Percentiles rank a stretch among this genome's conserved stretches.
Evolutionary conservation across 2,113 vertebrate genomes (phyloP).

Genomic region (Pelusios castaneus): DNA sequence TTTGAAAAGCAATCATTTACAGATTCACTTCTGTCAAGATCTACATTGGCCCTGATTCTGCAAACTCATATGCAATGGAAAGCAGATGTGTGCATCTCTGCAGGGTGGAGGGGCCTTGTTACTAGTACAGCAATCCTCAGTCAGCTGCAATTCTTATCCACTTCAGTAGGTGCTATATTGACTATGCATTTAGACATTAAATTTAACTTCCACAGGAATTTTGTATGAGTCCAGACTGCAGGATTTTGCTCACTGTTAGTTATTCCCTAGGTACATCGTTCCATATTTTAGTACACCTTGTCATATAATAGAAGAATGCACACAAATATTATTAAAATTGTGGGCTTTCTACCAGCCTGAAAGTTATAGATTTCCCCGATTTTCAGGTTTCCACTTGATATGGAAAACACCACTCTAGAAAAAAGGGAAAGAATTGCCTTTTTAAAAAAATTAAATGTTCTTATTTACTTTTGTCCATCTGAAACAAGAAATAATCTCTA

Average conservation of each 20-base stretch:
- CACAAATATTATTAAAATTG: not conserved
- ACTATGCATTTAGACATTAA: conserved; percentile 25
- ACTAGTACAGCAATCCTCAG: not conserved
- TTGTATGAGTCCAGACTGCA: not conserved
- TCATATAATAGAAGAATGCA: not conserved
- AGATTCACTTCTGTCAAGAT: not conserved
- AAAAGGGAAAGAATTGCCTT: not conserved
- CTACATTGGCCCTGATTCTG: not conserved
- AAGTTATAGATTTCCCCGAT: not conserved
- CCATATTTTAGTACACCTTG: not conserved
- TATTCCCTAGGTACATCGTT: not conserved
- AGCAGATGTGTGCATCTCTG: not conserved
- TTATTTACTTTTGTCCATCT: not conserved
- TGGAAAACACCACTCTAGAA: not conserved
- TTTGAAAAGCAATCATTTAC: not conserved
- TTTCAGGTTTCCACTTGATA: not conserved
- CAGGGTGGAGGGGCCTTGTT: not conserved
- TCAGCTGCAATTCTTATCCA: not conserved
- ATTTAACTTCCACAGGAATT: not conserved
- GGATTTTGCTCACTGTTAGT: not conserved
- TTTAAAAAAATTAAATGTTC: not conserved
- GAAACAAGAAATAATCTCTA: not conserved
- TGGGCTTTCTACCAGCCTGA: not conserved
- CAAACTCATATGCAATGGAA: not conserved
- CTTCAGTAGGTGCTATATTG: conserved; percentile 4